Evolutionary conservation across 2,888 invertebrate genomes (phyloP).

Genomic region (Calameuta filiformis): DNA sequence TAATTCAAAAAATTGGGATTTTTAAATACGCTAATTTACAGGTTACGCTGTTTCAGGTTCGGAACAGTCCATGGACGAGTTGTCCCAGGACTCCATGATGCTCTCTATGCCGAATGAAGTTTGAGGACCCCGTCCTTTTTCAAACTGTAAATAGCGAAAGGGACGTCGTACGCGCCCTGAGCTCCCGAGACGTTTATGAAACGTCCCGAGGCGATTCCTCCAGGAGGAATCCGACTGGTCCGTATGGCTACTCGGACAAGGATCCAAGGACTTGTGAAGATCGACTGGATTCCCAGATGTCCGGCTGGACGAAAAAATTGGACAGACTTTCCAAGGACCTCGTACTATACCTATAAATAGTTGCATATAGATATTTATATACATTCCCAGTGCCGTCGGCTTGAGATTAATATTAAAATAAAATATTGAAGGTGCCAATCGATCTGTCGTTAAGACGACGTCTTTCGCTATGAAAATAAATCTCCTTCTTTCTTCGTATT

Average conservation of each 20-base stretch:
- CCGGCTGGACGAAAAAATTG: not conserved
- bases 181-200: not conserved
- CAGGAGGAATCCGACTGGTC: not conserved
- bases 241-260: not conserved
- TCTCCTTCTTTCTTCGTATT: not conserved
- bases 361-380: not conserved
- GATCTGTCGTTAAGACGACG: not conserved
- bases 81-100: conserved; percentile 88
- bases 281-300: not conserved
- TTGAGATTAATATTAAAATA: not conserved
- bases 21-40: not conserved
- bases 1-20: not conserved
- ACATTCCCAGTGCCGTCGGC: not conserved
- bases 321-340: not conserved
- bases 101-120: conserved; percentile 88
- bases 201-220: not conserved
- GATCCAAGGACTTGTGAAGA: not conserved
- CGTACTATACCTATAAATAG: not conserved
- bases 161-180: not conserved
- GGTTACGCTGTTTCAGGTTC: conserved; percentile 70
- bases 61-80: conserved; percentile 79
- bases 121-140: conserved; percentile 51
- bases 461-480: not conserved
- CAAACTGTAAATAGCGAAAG: not conserved
- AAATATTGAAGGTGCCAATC: not conserved